Evolutionary conservation across 2,888 invertebrate genomes (phyloP), one percentile per base, ranked within the genome.

Genomic region (Drosophila putrida): DNA sequence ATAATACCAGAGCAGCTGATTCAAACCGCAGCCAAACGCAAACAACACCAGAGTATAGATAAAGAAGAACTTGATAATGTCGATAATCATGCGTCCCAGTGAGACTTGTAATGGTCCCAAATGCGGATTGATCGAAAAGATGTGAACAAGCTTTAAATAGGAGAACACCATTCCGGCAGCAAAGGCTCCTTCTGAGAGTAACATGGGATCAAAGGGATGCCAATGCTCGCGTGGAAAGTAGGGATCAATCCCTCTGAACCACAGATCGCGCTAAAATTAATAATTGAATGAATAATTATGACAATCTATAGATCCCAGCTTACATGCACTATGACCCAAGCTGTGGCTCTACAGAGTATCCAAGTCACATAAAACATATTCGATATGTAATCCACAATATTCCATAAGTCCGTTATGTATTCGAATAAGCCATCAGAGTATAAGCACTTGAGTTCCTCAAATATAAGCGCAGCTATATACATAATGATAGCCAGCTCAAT

Each of bases 101-200:
- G 98, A 98, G 58, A 99, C 98, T 93, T 98, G 98, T 49, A 93
- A 62, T 0, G 98, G 99, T 71, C 99, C 98, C 82, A 99, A 94
- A 92, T 99, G 97, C 0, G 98, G 98, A 93, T 98, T 98, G 75
- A 99, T 97, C 71, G 98, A 98, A 94, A 98, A 98, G 91, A 98
- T 97, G 92, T 98, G 98, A 20, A 99, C 98, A 89, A 99, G 94
- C 92, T 99, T 99, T 64, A 99, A 94, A 89, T 97, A 98, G 71
- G 97, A 98, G 93, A 98, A 98, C 88, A 99, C 98, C 96, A 98
- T 99, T 80, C 97, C 98, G 0, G 98, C 98, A 0, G 98, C 98
- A 91, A 99, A 99, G 43, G 98, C 96, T 51, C 98, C 92, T 93
- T 98, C 98, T 0, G 97, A 97, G 11, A 99, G 94, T 20, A 99